phyloP scores from a whole-genome alignment of 2,113 vertebrate genomes.

The Brachyistius frenatus region DNA sequence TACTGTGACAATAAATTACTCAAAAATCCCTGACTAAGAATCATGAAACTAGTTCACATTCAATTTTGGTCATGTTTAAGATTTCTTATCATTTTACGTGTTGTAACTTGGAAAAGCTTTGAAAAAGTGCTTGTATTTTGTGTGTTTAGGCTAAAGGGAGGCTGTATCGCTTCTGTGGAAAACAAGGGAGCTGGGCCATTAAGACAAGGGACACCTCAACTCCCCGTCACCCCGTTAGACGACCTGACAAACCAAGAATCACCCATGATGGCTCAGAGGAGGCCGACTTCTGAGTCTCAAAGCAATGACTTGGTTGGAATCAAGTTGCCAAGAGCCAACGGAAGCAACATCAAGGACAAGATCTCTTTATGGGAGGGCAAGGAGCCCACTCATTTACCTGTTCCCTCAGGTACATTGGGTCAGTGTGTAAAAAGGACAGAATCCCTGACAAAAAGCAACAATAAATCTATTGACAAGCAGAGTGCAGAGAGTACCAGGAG shows the following conservation, averaged over 20 bases:
- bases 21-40: too few species aligned
- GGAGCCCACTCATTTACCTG: constrained; percentile 62
- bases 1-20: too few species aligned
- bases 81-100: too few species aligned
- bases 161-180: constrained; percentile 18
- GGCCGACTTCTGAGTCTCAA: constrained; percentile 78
- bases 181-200: constrained; percentile 20
- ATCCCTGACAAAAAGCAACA: constrained; percentile 27
- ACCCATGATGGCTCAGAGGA: constrained; percentile 86
- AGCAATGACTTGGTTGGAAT: constrained; percentile 77
- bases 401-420: constrained; percentile 27
- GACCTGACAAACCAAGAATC: constrained; percentile 77
- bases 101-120: too few species aligned
- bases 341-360: constrained; percentile 92
- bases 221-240: constrained; percentile 73
- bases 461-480: constrained; percentile 25
- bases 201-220: constrained; percentile 34
- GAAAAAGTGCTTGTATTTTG: not conserved
- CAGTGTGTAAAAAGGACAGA: constrained; percentile 51
- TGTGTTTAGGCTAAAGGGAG: constrained; percentile 51
- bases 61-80: too few species aligned
- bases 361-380: constrained; percentile 95
- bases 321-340: constrained; percentile 76
- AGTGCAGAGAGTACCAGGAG: constrained; percentile 20
- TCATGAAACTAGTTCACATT: too few species aligned